Base-by-base conservation (phyloP, 2,113 vertebrate species). In the Rhynchomys soricoides region DNA sequence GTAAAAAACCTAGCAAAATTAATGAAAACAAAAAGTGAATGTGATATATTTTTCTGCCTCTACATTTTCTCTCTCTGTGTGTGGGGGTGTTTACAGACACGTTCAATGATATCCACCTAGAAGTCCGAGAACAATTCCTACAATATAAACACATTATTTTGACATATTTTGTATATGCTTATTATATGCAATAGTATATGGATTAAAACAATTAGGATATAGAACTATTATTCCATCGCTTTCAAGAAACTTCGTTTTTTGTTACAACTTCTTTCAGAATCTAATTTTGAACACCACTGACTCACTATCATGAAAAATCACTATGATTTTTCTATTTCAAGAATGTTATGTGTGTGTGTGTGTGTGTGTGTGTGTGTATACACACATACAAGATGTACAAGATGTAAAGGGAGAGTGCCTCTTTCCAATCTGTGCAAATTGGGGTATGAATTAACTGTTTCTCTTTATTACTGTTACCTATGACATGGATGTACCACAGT, bases 301-400 rank as follows among this genome's bases (percentile, higher is more conserved):
- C n/a, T n/a, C n/a, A n/a, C n/a, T n/a, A n/a, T n/a, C n/a, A n/a
- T n/a, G n/a, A n/a, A n/a, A n/a, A n/a, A n/a, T n/a, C 66, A 81
- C n/a, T 75, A 13, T 55, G 83, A 82, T 93, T 96, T 93, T 94
- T 2, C 34, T 64, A 77, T 93, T 95, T 59, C 74, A 62, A 91
- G 70, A 94, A 91, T 62, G 16, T 40, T 91, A n/a, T 48, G 26
- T 59, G 81, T 64, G 2, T 64, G 93, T 17, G 55, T 57, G 19
- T 57, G 17, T 57, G 4, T 57, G 11, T 52, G 12, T 7, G 50
- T 52, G 15, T 55, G 52, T 55, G 16, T 55, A 15, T 15, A 62
- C 24, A 22, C 22, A 62, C 31, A 77, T 71, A 85, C 4, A 66
- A 78, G 43, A 88, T 55, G 0, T 70, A 81, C n/a, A n/a, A n/a